A percentile compares a stretch with the other conserved stretches of the same genome.
Conservation (phyloP, 2,888 invertebrate species). For the Athalia circularis region DNA sequence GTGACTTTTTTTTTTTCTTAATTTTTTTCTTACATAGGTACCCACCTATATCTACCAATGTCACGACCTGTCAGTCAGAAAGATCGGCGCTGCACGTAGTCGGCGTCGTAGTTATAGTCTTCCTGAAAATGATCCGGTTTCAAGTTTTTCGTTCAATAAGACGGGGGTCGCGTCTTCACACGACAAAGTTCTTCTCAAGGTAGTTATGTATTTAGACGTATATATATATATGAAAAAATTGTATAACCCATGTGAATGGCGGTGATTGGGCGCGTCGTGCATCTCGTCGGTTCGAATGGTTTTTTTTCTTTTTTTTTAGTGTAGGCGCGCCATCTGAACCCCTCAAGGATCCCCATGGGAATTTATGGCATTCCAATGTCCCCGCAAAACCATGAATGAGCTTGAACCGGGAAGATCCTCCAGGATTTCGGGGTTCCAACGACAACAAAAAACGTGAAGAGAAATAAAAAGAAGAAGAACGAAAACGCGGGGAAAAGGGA, state of each 20-base stretch:
- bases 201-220: neutral
- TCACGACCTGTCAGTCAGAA: slow-evolving; percentile 37
- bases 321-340: slow-evolving; percentile 31
- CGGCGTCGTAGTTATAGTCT: slow-evolving; percentile 6
- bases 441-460: neutral
- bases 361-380: slow-evolving; percentile 65
- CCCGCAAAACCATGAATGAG: slow-evolving; percentile 62
- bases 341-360: slow-evolving; percentile 53
- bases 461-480: neutral
- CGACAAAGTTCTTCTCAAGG: slow-evolving; percentile 18
- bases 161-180: slow-evolving; percentile 35
- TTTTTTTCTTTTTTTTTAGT: slow-evolving; percentile 35
- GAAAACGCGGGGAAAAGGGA: too few relatives aligned
- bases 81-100: too few relatives aligned
- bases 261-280: slow-evolving; percentile 39
- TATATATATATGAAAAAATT: too few relatives aligned
- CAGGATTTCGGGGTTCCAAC: neutral
- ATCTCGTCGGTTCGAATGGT: slow-evolving; percentile 6
- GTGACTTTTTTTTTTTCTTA: too few relatives aligned
- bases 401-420: slow-evolving; percentile 19
- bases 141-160: slow-evolving; percentile 24
- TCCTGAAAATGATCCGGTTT: slow-evolving; percentile 45
- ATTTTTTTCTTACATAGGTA: neutral
- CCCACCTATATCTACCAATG: slow-evolving; percentile 7
- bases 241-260: slow-evolving; percentile 20